phyloP scores from a whole-genome alignment of 37 sponge, comb jelly and placozoan species.

The Crambe crambe region DNA sequence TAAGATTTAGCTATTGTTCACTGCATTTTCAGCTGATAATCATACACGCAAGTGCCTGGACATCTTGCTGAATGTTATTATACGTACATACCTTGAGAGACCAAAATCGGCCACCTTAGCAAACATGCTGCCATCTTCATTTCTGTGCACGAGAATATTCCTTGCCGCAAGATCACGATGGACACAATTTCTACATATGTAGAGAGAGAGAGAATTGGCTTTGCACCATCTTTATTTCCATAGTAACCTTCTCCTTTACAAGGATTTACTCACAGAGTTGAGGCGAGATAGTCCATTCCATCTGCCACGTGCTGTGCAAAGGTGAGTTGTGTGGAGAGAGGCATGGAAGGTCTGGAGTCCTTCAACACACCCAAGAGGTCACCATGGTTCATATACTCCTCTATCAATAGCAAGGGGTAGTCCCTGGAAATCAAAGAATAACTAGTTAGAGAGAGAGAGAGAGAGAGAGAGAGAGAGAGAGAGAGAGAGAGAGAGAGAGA shows the following conservation, averaged over 20 bases:
- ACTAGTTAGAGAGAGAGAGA: too few species aligned
- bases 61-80: too few species aligned
- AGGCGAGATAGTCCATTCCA: constrained; percentile 78
- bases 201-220: not conserved
- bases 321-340: constrained; percentile 54
- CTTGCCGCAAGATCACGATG: constrained; percentile 89
- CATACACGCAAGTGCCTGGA: too few species aligned
- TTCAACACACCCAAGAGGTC: constrained; percentile 81
- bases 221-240: too few species aligned
- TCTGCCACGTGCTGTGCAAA: constrained; percentile 79
- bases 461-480: constrained; percentile 21
- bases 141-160: constrained; percentile 70
- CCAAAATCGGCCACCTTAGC: constrained; percentile 90
- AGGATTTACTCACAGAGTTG: constrained; percentile 72
- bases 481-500: constrained; percentile 8
- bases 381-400: constrained; percentile 86
- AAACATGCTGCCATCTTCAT: constrained; percentile 36
- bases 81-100: constrained; percentile 63
- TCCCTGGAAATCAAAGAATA: constrained; percentile 70
- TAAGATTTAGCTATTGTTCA: too few species aligned
- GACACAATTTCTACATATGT: constrained; percentile 60
- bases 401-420: constrained; percentile 73
- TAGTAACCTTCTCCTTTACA: too few species aligned
- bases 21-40: too few species aligned
- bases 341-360: constrained; percentile 67